Evolutionary conservation across 1,140 invertebrate genomes (phyloP).

Genomic region (Microplitis mediator): DNA sequence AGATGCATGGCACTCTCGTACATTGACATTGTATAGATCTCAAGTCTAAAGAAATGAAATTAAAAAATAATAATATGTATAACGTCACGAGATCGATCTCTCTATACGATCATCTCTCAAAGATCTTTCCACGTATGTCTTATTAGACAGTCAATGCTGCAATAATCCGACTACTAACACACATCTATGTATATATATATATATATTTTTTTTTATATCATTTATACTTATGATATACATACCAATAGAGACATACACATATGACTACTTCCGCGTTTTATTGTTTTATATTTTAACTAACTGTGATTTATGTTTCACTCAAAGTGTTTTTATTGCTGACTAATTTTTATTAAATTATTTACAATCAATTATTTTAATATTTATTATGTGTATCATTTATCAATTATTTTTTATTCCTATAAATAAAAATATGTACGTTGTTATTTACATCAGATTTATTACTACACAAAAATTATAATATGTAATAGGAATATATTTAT

Average conservation of each 20-base stretch:
- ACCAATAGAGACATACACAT: background rate
- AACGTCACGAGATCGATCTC: background rate
- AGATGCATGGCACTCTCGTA: slow-evolving; percentile 8
- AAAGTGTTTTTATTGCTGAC: slow-evolving; percentile 11
- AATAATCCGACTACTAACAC: background rate
- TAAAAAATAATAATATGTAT: background rate
- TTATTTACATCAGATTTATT: too few relatives aligned
- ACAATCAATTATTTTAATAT: too few relatives aligned
- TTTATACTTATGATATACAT: background rate
- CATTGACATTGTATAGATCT: background rate
- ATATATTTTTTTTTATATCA: too few relatives aligned
- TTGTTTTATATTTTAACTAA: background rate
- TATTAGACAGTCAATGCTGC: too few relatives aligned
- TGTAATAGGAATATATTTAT: too few relatives aligned
- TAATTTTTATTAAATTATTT: slow-evolving; percentile 15
- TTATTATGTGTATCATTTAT: too few relatives aligned
- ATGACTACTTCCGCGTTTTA: slow-evolving; percentile 17
- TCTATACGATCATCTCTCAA: background rate
- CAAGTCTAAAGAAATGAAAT: background rate
- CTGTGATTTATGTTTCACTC: slow-evolving; percentile 14
- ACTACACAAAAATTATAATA: too few relatives aligned
- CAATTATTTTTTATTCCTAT: too few relatives aligned
- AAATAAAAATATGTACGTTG: too few relatives aligned
- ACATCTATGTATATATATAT: background rate
- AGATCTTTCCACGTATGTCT: too few relatives aligned